Base-by-base conservation (phyloP, 2,888 invertebrate species). In the Ariolimax columbianus region DNA sequence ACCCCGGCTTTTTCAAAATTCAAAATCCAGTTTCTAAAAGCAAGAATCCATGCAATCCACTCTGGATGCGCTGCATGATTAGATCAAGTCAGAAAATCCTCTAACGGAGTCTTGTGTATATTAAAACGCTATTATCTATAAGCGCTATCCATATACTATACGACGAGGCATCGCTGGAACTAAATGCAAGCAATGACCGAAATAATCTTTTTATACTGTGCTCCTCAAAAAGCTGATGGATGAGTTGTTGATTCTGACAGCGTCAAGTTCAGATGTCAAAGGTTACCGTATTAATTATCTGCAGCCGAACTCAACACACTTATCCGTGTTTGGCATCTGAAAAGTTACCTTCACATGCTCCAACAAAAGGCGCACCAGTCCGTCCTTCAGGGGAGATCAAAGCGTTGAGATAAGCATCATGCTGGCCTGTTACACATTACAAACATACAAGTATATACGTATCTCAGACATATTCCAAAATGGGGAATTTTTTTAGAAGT, bases 191-290 rank as follows among this genome's bases (percentile, higher is more conserved):
- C 63, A 14, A 6, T 17, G 30, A 63, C 30, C 3, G 33, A 23
- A 14, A 33, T 66, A 66, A 66, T 66, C 66, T 66, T 66, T 19
- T 4, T 33, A 33, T 66, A 14, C 9, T 66, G 17, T 4, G 1
- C n/a, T 63, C n/a, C 11, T 23, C 33, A 33, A 47, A 73, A n/a
- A 38, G 26, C 11, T 78, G n/a, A 78, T n/a, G 26, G 14, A 63
- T 63, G n/a, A n/a, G 63, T 11, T 78, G 0, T 78, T 38, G 40
- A 78, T 77, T 26, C 23, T 78, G 59, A n/a, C 40, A 78, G 59
- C 26, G n/a, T 38, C 63, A 40, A 38, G 78, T 78, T 78, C 26
- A 38, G 0, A 59, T 38, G 26, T 55, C 77, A 77, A 23, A 59
- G 36, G 36, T 14, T n/a, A 26, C 26, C 7, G 77, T 38, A 26